Evolutionary conservation across 2,113 vertebrate genomes (phyloP), one percentile per base, ranked within the genome.

Genomic region (Leuciscus idus): DNA sequence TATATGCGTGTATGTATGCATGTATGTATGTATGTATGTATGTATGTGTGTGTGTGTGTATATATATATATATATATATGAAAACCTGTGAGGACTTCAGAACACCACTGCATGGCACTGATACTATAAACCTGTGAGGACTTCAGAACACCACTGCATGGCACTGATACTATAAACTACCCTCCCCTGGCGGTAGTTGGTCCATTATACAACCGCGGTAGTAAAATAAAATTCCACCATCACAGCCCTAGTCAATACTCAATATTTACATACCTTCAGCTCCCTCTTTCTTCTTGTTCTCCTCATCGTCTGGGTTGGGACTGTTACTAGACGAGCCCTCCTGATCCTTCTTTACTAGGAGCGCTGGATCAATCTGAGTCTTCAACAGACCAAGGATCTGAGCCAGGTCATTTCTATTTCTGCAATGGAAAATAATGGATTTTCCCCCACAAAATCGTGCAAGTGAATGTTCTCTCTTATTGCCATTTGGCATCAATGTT

Each of bases 331-430:
- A 94, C 43, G 95, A 95, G 78, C 74, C 93, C 84, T 96, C 96
- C 77, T 94, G 95, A 30, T 85, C 96, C 80, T 87, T 92, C 83
- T 88, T 96, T 89, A 96, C 97, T 87, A 99, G 83, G 36, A 99
- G 94, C 28, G 95, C 94, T 0, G 98, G 98, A 92, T 99, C 98
- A 28, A 99, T 98, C 77, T 99, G 97, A 8, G 98, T 98, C 95
- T 99, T 99, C 88, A 99, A 90, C 87, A 99, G 95, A 75, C 96
- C 97, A 8, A 99, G 92, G 6, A 97, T 97, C 93, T 98, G 97
- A 0, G 97, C 98, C 88, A 99, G 91, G 55, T 99, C 97, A 1
- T 96, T 97, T 91, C 98, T 94, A 84, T 95, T 96, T 93, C 98
- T 99, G 87, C 57, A 90, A 43, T 73, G 8, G 83, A 87, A 50